Evolutionary conservation across 2,113 vertebrate genomes (phyloP).

Genomic region (Acanthisitta chloris): DNA sequence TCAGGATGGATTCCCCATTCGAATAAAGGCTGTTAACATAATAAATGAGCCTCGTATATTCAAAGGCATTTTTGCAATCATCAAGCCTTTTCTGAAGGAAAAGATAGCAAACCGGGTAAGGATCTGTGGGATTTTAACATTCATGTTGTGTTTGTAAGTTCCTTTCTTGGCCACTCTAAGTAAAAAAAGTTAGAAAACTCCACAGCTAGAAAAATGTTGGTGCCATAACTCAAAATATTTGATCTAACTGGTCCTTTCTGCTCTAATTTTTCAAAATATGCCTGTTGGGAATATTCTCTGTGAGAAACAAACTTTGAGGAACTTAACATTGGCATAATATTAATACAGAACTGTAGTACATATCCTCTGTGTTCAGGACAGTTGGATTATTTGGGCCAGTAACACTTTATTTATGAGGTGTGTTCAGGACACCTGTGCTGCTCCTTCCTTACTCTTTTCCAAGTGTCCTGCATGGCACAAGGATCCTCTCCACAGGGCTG

Average conservation of each 20-base stretch:
- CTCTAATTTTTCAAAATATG: neutral
- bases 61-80: slow-evolving; percentile 98
- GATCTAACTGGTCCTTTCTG: neutral
- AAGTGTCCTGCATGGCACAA: neutral
- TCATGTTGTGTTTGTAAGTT: neutral
- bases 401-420: neutral
- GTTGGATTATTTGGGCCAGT: neutral
- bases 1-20: slow-evolving; percentile 96
- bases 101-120: slow-evolving; percentile 97
- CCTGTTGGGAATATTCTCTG: neutral
- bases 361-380: neutral
- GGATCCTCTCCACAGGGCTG: neutral
- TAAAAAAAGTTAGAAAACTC: neutral
- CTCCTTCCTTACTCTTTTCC: neutral
- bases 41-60: slow-evolving; percentile 98
- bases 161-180: neutral
- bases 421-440: neutral
- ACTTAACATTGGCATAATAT: neutral
- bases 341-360: neutral
- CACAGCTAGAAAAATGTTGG: neutral
- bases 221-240: neutral
- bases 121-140: neutral
- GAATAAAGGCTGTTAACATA: slow-evolving; percentile 97
- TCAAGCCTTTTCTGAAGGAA: slow-evolving; percentile 98
- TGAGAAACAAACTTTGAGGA: neutral